phyloP scores from a whole-genome alignment of 2,888 invertebrate genomes.

The Drosophila diplacantha region DNA sequence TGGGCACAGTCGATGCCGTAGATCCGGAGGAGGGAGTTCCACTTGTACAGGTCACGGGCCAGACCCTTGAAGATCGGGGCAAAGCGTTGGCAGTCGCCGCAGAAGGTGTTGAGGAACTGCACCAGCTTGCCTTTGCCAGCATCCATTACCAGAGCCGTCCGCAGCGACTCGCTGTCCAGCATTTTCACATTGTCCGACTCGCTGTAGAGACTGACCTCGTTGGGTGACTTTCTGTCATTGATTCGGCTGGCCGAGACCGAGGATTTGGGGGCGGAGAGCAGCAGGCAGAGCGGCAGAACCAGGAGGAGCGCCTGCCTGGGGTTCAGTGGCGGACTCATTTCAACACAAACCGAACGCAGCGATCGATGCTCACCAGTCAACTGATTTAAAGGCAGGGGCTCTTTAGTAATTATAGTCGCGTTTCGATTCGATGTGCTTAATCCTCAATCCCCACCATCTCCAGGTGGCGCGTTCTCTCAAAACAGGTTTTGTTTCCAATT shows the following conservation, averaged over 20 bases:
- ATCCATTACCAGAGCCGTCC: neutral
- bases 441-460: conserved; percentile 6
- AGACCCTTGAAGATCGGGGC: conserved; percentile 26
- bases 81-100: conserved; percentile 25
- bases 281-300: neutral
- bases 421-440: conserved; percentile 37
- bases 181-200: conserved; percentile 29
- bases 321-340: conserved; percentile 18
- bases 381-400: conserved; percentile 42
- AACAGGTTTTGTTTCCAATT: conserved; percentile 30
- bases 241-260: neutral
- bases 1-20: conserved; percentile 25
- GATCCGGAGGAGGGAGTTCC: conserved; percentile 11
- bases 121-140: conserved; percentile 17
- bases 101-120: conserved; percentile 26
- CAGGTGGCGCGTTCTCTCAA: conserved; percentile 15
- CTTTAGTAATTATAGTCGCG: conserved; percentile 58
- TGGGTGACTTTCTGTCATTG: conserved; percentile 19
- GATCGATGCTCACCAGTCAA: conserved; percentile 46
- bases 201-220: conserved; percentile 27
- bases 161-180: conserved; percentile 21
- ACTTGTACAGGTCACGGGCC: conserved; percentile 26
- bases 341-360: conserved; percentile 23
- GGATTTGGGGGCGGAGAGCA: conserved; percentile 1
- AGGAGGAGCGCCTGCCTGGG: conserved; percentile 2